These are phyloP conservation scores for Stegastes partitus DNA, from an alignment of 2,113 vertebrate species.

Conservation along the genomic window DNA sequence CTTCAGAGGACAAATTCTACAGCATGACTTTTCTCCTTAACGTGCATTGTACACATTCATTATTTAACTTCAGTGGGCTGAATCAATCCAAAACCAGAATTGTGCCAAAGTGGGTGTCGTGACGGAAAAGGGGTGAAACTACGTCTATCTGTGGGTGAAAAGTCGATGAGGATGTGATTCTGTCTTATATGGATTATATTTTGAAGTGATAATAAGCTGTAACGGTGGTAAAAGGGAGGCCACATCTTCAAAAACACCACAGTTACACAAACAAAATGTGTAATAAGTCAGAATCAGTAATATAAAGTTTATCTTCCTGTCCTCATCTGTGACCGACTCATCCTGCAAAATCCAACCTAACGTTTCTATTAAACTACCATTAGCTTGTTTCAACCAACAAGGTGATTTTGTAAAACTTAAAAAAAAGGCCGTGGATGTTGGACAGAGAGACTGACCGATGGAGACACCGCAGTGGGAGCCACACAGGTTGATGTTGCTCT, in stretches of 20 bases:
- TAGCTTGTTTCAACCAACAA: too few species aligned
- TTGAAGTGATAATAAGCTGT: neutral
- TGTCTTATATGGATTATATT: neutral
- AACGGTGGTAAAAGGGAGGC: neutral
- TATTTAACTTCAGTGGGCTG: neutral
- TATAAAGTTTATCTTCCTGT: too few species aligned
- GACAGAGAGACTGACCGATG: constrained; percentile 87
- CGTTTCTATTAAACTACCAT: too few species aligned
- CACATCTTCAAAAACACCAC: too few species aligned
- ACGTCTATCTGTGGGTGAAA: neutral
- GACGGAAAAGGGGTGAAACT: neutral
- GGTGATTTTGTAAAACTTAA: too few species aligned
- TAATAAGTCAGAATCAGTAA: too few species aligned
- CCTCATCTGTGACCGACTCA: too few species aligned
- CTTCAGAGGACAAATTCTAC: too few species aligned
- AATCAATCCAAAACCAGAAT: neutral
- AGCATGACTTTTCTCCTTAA: too few species aligned
- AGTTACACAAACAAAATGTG: too few species aligned
- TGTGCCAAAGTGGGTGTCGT: neutral
- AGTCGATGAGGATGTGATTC: neutral
- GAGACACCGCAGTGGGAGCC: constrained; percentile 95
- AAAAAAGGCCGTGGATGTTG: neutral
- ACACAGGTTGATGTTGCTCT: constrained; percentile 95
- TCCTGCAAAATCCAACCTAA: too few species aligned
- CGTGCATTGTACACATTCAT: too few species aligned